A percentile compares a stretch with the other conserved stretches of the same genome.
Conservation (phyloP, 2,888 invertebrate genomes). For the Bruchidius siliquastri region DNA sequence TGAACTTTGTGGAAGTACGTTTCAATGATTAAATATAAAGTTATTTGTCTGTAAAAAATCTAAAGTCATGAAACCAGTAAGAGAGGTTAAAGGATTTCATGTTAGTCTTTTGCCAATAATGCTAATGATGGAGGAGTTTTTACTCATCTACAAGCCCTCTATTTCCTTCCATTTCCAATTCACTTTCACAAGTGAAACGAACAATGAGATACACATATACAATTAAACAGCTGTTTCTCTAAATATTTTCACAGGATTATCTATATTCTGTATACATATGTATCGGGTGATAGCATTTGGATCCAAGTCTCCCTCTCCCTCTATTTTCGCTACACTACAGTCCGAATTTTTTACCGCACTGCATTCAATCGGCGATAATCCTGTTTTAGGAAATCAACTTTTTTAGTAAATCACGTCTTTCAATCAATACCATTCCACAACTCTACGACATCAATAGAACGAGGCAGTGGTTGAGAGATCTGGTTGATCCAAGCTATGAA, state of each 20-base stretch:
- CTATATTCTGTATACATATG: conserved; percentile 45
- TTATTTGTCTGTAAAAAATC: too few relatives aligned
- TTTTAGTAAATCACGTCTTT: background rate
- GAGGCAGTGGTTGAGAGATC: background rate
- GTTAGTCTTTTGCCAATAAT: too few relatives aligned
- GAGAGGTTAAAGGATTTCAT: too few relatives aligned
- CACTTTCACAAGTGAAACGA: background rate
- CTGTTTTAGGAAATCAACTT: conserved; percentile 23
- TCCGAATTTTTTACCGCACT: conserved; percentile 32
- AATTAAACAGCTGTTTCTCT: conserved; percentile 46
- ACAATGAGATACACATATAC: background rate
- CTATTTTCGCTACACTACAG: conserved; percentile 34
- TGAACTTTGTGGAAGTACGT: too few relatives aligned
- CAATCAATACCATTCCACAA: background rate
- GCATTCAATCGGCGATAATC: conserved; percentile 31
- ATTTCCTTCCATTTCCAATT: background rate
- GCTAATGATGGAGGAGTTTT: too few relatives aligned
- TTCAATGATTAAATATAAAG: too few relatives aligned
- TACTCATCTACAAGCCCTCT: background rate
- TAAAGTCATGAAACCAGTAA: too few relatives aligned
- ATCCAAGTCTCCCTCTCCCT: conserved; percentile 36
- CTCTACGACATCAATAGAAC: background rate
- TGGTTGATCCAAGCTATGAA: too few relatives aligned
- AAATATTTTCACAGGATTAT: conserved; percentile 46
- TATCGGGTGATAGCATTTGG: conserved; percentile 37